Evolutionary conservation across 2,888 invertebrate genomes (phyloP), one percentile per base, ranked within the genome.

Genomic region (Lobophora halterata): DNA sequence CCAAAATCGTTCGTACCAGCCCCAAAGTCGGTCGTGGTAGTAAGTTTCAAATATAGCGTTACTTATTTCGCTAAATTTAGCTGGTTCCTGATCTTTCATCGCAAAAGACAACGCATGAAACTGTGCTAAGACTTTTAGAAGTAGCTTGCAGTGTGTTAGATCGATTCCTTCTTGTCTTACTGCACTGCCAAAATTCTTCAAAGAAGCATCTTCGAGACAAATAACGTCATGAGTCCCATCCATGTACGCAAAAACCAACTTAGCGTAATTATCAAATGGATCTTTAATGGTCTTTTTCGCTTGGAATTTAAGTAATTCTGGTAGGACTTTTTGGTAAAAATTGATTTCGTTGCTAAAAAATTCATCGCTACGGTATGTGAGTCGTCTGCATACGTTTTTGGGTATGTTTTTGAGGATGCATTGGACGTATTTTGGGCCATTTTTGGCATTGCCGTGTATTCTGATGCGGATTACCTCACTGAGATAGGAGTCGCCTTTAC

Each of bases 291-390:
- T 59, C 49, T 78, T 85, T 1, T 52, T 64, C 0, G 73, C 49
- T 54, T 88, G 86, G 34, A 88, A 90, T 19, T 80, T 61, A 0
- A 89, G 55, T 39, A 90, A 52, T 1, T 53, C 72, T 4, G 89
- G 88, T 46, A 90, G 71, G 1, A 89, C 85, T 45, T 71, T 72
- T 19, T 78, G 74, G 65, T 93, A 94, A 64, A 93, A 93, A 31
- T 79, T 74, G 0, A 91, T 91, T 72, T 94, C 93, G 60, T 93
- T 93, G 44, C 79, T 78, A 58, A 93, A 94, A 65, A 93, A 93
- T 27, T 91, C 92, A 2, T 80, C 61, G 19, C 91, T 91, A 37
- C 91, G 85, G 53, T 89, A 93, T 0, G 93, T 90, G 13, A 91
- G 90, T 0, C 90, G 86, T 13, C 93, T 74, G 0, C 89, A 90